Conservation (phyloP, 2,888 invertebrate species). For the Eilema griseolum region DNA sequence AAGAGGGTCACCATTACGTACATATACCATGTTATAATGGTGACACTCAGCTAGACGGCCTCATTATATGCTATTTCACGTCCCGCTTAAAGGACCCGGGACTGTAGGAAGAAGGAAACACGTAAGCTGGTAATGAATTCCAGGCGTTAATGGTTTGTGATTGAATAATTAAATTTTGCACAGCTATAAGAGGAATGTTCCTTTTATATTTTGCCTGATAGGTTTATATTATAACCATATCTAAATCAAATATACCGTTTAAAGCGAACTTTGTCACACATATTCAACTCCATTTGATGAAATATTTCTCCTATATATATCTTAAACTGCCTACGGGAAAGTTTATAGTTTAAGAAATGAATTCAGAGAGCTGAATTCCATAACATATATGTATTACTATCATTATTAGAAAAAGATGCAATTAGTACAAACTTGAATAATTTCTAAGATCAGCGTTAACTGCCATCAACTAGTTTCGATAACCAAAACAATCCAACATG, state of each 20-base stretch:
- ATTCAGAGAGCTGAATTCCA: background rate
- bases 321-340: background rate
- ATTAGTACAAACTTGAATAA: background rate
- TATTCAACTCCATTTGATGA: background rate
- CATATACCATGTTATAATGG: no score
- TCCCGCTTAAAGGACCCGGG: no score
- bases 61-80: no score
- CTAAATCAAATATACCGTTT: no score
- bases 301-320: background rate
- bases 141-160: no score
- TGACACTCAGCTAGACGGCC: no score
- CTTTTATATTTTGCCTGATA: background rate
- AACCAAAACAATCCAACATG: background rate
- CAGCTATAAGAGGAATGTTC: background rate
- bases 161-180: no score
- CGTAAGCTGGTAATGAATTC: no score
- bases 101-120: no score
- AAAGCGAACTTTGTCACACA: background rate
- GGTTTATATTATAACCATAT: no score
- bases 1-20: no score
- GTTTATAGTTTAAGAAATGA: background rate
- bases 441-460: slow-evolving; percentile 5
- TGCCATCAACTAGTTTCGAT: slow-evolving; percentile 8
- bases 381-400: slow-evolving; percentile 2
- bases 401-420: slow-evolving; percentile 7